phyloP scores from a whole-genome alignment of 2,888 invertebrate species.

The Troides aeacus region DNA sequence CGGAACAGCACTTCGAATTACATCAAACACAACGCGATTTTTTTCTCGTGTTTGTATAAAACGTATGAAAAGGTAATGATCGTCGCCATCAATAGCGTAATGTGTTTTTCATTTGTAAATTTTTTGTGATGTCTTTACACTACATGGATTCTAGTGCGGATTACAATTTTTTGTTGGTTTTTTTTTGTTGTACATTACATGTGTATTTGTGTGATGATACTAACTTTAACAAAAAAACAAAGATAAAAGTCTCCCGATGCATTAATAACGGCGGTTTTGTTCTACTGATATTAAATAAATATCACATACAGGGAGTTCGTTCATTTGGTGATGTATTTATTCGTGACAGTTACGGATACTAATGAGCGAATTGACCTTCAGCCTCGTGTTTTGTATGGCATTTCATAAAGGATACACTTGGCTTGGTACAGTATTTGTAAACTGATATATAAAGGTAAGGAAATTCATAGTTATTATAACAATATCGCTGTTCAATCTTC shows the following conservation, averaged over 20 bases:
- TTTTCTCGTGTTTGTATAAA: neutral
- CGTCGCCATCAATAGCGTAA: neutral
- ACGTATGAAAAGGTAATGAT: neutral
- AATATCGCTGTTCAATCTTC: neutral
- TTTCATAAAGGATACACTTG: conserved; percentile 21
- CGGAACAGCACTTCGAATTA: conserved; percentile 1
- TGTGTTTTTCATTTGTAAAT: neutral
- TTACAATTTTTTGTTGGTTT: neutral
- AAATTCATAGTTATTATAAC: neutral
- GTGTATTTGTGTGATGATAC: neutral
- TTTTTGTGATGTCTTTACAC: neutral
- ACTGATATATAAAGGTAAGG: neutral
- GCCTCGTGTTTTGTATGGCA: conserved; percentile 16
- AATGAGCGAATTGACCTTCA: conserved; percentile 28
- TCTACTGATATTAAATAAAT: conserved; percentile 8
- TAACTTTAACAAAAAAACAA: neutral
- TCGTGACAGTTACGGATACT: conserved; percentile 26
- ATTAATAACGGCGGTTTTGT: neutral
- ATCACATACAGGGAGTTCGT: conserved; percentile 4
- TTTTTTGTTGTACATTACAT: neutral
- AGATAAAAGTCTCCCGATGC: neutral
- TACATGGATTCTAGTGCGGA: neutral
- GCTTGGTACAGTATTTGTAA: neutral
- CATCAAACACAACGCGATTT: neutral
- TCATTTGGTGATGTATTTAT: conserved; percentile 15